Evolutionary conservation across 2,113 vertebrate genomes (phyloP).

Genomic region (Chaetorhynchus papuensis): DNA sequence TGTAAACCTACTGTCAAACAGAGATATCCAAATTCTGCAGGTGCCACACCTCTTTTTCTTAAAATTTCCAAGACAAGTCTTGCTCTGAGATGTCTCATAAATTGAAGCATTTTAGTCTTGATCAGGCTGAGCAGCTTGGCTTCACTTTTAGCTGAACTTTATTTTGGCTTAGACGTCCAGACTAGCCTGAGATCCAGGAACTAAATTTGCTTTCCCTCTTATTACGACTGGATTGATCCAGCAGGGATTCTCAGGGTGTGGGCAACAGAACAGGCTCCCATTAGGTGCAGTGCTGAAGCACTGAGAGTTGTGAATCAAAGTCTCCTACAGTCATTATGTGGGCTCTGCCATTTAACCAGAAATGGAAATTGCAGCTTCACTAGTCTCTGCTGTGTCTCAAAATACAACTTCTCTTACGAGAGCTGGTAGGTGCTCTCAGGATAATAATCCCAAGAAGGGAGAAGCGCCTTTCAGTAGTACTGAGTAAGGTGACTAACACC

Average conservation of each 20-base stretch:
- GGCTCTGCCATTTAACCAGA: conserved; percentile 11
- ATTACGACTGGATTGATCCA: not conserved
- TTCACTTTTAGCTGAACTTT: conserved; percentile 56
- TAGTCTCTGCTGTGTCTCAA: not conserved
- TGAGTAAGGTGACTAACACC: not conserved
- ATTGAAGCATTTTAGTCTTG: not conserved
- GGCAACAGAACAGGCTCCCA: not conserved
- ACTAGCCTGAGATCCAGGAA: conserved; percentile 33
- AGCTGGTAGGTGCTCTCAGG: not conserved
- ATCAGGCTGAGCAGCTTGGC: not conserved
- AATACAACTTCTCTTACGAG: not conserved
- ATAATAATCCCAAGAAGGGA: not conserved
- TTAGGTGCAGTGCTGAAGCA: not conserved
- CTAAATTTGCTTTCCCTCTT: conserved; percentile 12
- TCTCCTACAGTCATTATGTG: not conserved
- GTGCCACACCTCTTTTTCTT: not conserved
- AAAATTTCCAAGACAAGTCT: not conserved
- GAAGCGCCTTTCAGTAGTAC: not conserved
- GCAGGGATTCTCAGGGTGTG: not conserved
- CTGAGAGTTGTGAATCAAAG: not conserved
- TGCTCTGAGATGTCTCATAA: not conserved
- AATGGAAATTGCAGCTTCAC: not conserved
- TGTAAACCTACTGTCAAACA: not conserved
- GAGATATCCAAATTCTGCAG: not conserved
- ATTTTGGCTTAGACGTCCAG: conserved; percentile 47